Percentiles rank a stretch among this genome's conserved stretches.
These are phyloP conservation scores for Trichosurus vulpecula DNA, from an alignment of 2,797 vertebrate genomes.

Conservation along the genomic window DNA sequence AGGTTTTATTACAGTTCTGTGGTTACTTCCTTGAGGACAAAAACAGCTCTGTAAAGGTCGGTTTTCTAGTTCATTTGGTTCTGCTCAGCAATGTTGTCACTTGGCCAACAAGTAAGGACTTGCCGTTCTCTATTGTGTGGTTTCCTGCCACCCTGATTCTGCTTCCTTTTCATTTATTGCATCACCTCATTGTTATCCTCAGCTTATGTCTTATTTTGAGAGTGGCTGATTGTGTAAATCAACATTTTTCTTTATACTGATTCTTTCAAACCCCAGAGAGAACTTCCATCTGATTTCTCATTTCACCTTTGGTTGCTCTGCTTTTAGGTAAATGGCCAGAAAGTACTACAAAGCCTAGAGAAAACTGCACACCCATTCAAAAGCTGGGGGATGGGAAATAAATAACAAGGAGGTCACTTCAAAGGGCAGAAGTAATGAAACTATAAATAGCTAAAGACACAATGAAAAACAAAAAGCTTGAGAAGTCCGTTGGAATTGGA, in stretches of 20 bases:
- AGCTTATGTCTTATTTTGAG: accelerated
- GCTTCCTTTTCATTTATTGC: constrained; percentile 65
- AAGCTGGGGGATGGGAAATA: not conserved
- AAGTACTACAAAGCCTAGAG: constrained; percentile 22
- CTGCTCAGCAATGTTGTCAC: not conserved
- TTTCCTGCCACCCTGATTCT: not conserved
- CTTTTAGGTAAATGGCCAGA: constrained; percentile 22
- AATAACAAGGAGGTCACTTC: not conserved
- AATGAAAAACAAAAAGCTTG: not conserved
- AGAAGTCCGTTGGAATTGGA: not conserved
- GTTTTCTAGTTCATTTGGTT: not conserved
- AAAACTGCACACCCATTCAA: not conserved
- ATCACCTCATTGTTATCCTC: constrained; percentile 45
- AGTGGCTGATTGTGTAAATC: constrained; percentile 33
- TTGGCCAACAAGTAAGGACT: too few species aligned
- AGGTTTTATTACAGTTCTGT: not conserved
- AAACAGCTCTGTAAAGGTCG: not conserved
- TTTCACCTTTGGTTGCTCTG: constrained; percentile 35
- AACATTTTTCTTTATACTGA: not conserved
- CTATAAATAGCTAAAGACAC: not conserved
- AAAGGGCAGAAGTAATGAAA: not conserved
- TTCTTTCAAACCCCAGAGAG: not conserved
- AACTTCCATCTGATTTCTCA: not conserved
- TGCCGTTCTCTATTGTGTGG: too few species aligned
- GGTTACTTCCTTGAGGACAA: not conserved